These are phyloP conservation scores for Stigmatopora nigra DNA, from an alignment of 2,113 vertebrate genomes.

Conservation along the genomic window DNA sequence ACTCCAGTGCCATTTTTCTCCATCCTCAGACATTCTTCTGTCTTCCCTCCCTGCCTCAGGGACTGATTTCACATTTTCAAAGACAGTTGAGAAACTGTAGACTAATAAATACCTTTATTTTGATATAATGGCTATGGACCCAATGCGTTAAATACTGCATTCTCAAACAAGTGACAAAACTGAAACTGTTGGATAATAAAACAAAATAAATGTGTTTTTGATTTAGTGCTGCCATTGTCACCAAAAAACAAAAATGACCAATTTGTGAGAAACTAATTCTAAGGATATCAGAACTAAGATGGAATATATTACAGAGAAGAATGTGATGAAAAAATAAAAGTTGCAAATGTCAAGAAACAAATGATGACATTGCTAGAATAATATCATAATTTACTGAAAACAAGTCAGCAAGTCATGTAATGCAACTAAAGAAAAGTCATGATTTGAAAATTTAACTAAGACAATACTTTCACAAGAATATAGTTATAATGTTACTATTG, in stretches of 20 bases:
- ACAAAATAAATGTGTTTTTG: neutral
- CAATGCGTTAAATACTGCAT: constrained; percentile 37
- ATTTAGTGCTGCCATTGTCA: neutral
- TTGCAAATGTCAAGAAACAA: neutral
- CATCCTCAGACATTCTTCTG: constrained; percentile 11
- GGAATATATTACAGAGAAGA: neutral
- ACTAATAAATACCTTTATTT: constrained; percentile 71
- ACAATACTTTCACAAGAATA: neutral
- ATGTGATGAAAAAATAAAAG: neutral
- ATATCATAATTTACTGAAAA: neutral
- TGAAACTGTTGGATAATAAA: constrained; percentile 34
- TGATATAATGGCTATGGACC: constrained; percentile 62
- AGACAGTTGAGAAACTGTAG: constrained; percentile 65
- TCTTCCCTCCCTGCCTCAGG: constrained; percentile 38
- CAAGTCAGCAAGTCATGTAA: neutral
- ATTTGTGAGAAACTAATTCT: neutral
- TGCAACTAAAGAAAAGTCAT: neutral
- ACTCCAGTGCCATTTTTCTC: constrained; percentile 48
- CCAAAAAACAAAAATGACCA: neutral
- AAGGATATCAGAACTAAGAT: neutral
- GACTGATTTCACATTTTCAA: constrained; percentile 62
- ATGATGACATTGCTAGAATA: neutral
- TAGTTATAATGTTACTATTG: too few species aligned
- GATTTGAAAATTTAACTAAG: neutral
- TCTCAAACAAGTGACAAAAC: constrained; percentile 46